These are phyloP conservation scores for Epistrophella euchroma DNA, from an alignment of 2,888 invertebrate genomes.

Conservation along the genomic window DNA sequence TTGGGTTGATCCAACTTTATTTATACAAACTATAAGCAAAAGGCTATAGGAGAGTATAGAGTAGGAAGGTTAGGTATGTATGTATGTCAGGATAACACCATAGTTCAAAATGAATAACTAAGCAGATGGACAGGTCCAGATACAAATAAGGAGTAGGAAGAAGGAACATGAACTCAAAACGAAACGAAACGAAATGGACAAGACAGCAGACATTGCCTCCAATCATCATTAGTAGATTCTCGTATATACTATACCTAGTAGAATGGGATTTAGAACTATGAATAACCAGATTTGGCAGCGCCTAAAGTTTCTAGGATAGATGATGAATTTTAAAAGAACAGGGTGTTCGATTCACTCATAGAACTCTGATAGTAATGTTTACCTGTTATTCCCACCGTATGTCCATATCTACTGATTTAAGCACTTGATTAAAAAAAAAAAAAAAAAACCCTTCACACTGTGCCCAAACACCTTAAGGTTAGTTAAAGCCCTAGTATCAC, in stretches of 20 bases:
- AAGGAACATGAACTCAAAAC: slow-evolving; percentile 49
- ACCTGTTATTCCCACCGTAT: too few species aligned
- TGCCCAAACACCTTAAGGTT: too few species aligned
- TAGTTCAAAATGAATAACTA: slow-evolving; percentile 39
- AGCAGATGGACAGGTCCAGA: slow-evolving; percentile 55
- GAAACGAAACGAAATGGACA: slow-evolving; percentile 64
- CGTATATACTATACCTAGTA: background rate
- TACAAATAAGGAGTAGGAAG: slow-evolving; percentile 72
- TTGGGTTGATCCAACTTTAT: slow-evolving; percentile 26
- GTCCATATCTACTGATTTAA: too few species aligned
- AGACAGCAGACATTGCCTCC: slow-evolving; percentile 75
- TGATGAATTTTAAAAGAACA: background rate
- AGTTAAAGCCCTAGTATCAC: too few species aligned
- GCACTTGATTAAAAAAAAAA: too few species aligned
- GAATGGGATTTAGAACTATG: slow-evolving; percentile 74
- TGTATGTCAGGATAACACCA: slow-evolving; percentile 51
- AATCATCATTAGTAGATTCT: slow-evolving; percentile 67
- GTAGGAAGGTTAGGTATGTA: background rate
- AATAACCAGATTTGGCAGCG: slow-evolving; percentile 71
- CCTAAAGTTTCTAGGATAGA: slow-evolving; percentile 14
- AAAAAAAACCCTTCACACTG: too few species aligned
- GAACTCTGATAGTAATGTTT: too few species aligned
- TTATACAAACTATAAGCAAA: slow-evolving; percentile 56
- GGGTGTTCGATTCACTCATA: background rate
- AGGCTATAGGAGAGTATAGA: background rate